Evolutionary conservation across 2,797 vertebrate species (phyloP).

Genomic region (Scolopax rusticola): DNA sequence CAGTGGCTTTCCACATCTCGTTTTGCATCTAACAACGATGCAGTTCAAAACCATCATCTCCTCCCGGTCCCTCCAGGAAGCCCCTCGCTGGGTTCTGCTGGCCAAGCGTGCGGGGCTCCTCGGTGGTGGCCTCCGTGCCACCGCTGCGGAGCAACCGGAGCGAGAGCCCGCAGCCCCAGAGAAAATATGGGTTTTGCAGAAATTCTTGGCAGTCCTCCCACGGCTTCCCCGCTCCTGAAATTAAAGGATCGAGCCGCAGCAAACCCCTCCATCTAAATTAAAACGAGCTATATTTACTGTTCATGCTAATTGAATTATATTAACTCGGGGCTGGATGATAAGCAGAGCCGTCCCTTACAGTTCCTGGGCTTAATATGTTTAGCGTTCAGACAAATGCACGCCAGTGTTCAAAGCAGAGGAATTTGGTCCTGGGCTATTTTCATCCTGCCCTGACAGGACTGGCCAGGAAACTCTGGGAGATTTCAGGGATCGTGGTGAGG

Average conservation of each 20-base stretch:
- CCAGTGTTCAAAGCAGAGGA: neutral
- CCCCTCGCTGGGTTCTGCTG: neutral
- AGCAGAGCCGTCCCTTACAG: slow-evolving; percentile 17
- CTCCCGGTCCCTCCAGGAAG: neutral
- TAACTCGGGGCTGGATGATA: neutral
- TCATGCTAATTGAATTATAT: slow-evolving; percentile 17
- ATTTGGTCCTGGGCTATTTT: neutral
- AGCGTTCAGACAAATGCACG: neutral
- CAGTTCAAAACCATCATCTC: neutral
- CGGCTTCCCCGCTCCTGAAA: slow-evolving; percentile 3
- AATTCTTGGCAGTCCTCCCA: slow-evolving; percentile 1
- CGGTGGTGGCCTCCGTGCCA: neutral
- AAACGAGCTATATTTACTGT: slow-evolving; percentile 10
- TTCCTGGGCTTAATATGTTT: neutral
- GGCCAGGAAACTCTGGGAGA: fast-evolving
- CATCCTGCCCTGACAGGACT: neutral
- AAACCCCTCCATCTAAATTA: neutral
- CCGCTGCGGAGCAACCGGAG: neutral
- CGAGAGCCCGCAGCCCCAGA: neutral
- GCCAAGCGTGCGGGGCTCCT: neutral
- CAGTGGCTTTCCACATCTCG: neutral
- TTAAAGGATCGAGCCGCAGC: neutral
- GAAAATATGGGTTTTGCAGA: neutral
- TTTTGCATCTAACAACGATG: neutral
- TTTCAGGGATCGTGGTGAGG: fast-evolving